These are phyloP conservation scores for Carassius gibelio DNA, from an alignment of 2,113 vertebrate genomes.

Conservation along the genomic window DNA sequence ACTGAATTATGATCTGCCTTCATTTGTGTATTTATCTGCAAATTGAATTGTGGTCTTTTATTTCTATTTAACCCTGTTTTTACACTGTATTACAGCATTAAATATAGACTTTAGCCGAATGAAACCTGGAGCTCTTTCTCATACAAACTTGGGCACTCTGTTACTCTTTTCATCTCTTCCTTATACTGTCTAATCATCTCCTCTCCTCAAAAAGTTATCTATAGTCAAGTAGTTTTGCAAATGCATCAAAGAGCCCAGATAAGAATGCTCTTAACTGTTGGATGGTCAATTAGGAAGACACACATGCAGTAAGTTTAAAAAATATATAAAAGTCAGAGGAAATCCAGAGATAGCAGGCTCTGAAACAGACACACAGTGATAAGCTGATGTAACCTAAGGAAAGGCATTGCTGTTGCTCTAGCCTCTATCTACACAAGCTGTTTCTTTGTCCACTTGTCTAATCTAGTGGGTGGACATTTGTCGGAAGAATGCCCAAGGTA, in stretches of 20 bases:
- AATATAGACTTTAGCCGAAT: neutral
- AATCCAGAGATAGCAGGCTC: slow-evolving; percentile 11
- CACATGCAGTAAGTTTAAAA: neutral
- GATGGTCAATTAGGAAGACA: slow-evolving; percentile 45
- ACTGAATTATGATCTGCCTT: neutral
- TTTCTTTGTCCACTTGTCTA: slow-evolving; percentile 9
- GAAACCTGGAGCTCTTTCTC: neutral
- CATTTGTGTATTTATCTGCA: neutral
- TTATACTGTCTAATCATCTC: slow-evolving; percentile 13
- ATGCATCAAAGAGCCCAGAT: slow-evolving; percentile 15
- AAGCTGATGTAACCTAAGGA: slow-evolving; percentile 36
- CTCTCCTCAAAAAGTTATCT: slow-evolving; percentile 17
- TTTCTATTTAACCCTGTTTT: neutral
- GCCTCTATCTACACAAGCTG: neutral
- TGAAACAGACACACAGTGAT: neutral
- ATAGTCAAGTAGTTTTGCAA: slow-evolving; percentile 35
- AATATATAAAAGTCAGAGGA: neutral
- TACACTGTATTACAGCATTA: neutral
- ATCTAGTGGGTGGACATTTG: slow-evolving; percentile 27
- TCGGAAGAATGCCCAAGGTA: neutral
- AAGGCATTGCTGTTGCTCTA: slow-evolving; percentile 5
- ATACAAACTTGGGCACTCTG: neutral
- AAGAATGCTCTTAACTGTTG: slow-evolving; percentile 42
- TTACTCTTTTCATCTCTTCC: neutral
- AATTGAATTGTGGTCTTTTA: neutral